A percentile compares a stretch with the other conserved stretches of the same genome.
phyloP scores from a whole-genome alignment of 2,888 invertebrate genomes.

The Alviniconcha strummeri region DNA sequence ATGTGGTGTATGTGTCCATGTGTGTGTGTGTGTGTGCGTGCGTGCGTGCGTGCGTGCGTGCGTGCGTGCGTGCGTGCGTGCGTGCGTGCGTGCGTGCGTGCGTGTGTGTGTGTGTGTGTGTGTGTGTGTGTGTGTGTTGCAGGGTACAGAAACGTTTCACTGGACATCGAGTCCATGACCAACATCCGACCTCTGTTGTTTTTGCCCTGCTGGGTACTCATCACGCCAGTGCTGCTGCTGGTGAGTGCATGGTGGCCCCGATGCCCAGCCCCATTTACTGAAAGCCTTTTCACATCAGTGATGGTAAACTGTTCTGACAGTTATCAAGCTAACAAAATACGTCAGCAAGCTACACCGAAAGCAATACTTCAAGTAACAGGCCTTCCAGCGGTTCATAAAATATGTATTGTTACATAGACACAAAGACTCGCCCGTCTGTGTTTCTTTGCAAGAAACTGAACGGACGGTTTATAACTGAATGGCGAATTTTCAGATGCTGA shows the following conservation, averaged over 20 bases:
- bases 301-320: too few relatives aligned
- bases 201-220: slow-evolving; percentile 44
- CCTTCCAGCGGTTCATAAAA: too few relatives aligned
- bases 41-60: slow-evolving; percentile 33
- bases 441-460: too few relatives aligned
- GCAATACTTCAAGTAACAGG: too few relatives aligned
- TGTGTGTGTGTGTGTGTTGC: neutral
- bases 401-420: too few relatives aligned
- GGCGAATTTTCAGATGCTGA: slow-evolving; percentile 17
- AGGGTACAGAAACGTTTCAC: slow-evolving; percentile 48
- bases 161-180: slow-evolving; percentile 52
- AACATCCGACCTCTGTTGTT: slow-evolving; percentile 45
- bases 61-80: neutral
- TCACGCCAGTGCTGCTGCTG: slow-evolving; percentile 46
- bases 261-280: too few relatives aligned
- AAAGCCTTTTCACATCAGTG: too few relatives aligned
- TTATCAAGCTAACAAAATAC: too few relatives aligned
- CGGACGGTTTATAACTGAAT: too few relatives aligned
- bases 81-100: slow-evolving; percentile 26
- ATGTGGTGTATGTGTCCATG: neutral
- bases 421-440: too few relatives aligned
- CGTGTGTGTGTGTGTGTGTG: neutral
- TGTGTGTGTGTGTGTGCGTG: slow-evolving; percentile 22
- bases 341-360: too few relatives aligned
- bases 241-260: slow-evolving; percentile 38